Base-by-base conservation (phyloP, 2,113 vertebrate genomes). In the Tretioscincus oriximinensis region DNA sequence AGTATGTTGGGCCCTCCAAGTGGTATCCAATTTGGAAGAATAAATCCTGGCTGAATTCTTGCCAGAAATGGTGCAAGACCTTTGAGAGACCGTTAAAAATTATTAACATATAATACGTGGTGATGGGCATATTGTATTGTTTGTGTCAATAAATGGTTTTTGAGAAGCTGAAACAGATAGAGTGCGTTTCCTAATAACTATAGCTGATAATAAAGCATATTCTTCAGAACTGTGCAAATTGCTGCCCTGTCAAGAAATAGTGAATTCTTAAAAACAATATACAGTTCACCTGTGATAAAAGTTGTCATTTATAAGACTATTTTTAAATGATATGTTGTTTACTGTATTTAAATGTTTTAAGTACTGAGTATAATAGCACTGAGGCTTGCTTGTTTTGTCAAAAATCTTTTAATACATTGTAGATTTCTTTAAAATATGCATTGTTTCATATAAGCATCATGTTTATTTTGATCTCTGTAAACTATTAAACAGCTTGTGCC, bases 241-340 rank as follows among this genome's bases (percentile, higher is more conserved):
- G 82, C 28, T 29, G 21, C 11, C 1, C 8, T 80, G 77, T 81
- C 28, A 51, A 75, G 76, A 45, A 73, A 35, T 9, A 12, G 82
- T 24, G 69, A 68, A 21, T 85, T 61, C 82, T 82, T 74, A 10
- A 14, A n/a, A 18, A 26, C 54, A 1, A 0, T 69, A 73, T 65
- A 64, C 54, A 41, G 14, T 86, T 65, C 0, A 0, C 0, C 8
- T 71, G 41, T 65, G 82, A 9, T 51, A 26, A 73, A n/a, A 9
- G 26, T 69, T 0, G 0, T 61, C 65, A 47, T 0, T 0, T 61
- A 28, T 49, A 69, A 84, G 73, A 51, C 5, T 58, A 4, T 0
- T 77, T 72, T 71, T 69, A 83, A 83, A 70, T 26, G 18, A 45
- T 51, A 26, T 10, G 60, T 28, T 0, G 0, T 81, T 67, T 78